Evolutionary conservation across 2,113 vertebrate species (phyloP), one percentile per base, ranked within the genome.

Genomic region (Lepisosteus osseus): DNA sequence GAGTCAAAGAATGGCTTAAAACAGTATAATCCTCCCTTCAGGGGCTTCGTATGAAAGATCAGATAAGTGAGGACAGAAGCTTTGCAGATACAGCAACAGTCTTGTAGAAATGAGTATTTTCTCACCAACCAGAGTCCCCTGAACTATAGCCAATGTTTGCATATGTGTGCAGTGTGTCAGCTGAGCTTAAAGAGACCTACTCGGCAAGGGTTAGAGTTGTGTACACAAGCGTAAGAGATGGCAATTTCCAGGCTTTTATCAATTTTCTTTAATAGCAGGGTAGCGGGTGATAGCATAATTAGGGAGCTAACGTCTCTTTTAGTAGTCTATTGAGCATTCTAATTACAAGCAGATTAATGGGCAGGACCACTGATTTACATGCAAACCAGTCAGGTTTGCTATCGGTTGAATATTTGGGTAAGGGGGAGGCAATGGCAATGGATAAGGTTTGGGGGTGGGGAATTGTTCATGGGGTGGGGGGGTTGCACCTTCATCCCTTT

Each of bases 271-370:
- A 86, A 82, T 86, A 82, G 84, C 40, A 75, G 73, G 83, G 56
- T 85, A 80, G 79, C 71, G 66, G 79, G 74, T 89, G 87, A 90
- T 88, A 75, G 80, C 64, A 77, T 87, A 78, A 87, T 90, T 85
- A 86, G 81, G 73, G 76, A 79, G 73, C 77, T 54, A 88, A 75
- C 79, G 79, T 83, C 68, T 88, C 81, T 90, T 86, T 91, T 80
- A 86, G 72, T 79, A 87, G 69, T 84, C 78, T 84, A 82, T 77
- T 80, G 78, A 86, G 76, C 78, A 82, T 87, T 86, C 72, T 86
- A 86, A 90, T 89, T 89, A 83, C 77, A 63, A 78, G 77, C 83
- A 90, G 78, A 86, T 86, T 90, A 88, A 88, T 86, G 83, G 73
- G 47, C 64, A 83, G 71, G 44, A 75, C 72, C 57, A 56, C 40